Evolutionary conservation across 2,113 vertebrate species (phyloP), one percentile per base, ranked within the genome.

Genomic region (Ammodytes dubius): DNA sequence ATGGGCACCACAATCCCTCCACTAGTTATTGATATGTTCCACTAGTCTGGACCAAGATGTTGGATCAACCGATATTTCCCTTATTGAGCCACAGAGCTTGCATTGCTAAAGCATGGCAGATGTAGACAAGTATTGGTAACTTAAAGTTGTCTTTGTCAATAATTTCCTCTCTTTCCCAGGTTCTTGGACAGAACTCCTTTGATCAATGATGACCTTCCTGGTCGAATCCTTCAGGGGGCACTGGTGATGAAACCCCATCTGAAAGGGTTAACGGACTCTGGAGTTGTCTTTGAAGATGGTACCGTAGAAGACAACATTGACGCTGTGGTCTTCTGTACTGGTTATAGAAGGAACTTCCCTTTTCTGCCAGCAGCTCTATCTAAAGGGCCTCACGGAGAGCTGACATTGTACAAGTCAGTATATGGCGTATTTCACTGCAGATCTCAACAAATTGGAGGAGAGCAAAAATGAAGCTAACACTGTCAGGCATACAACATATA

Each of bases 241-340:
- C 82, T 99, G 42, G 83, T 73, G 45, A 84, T 99, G 76, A 99
- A 97, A 89, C 81, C 95, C 0, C 95, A 97, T 3, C 52, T 99
- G 79, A 90, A 13, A 57, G 88, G 92, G 61, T 97, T 99, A 91
- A 95, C 87, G 0, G 94, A 95, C 37, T 96, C 94, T 0, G 93
- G 93, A 6, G 95, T 95, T 65, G 82, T 96, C 27, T 99, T 99
- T 57, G 96, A 97, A 52, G 97, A 99, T 0, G 95, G 94, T n/a
- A 95, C 95, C 3, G 87, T 50, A 50, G 98, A 98, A 88, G 93
- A 97, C 40, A 90, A 97, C 8, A 89, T 98, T 0, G 96, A 98
- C 12, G 90, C 64, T 0, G 94, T 98, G 35, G 81, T 99, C 57
- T 98, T 99, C 49, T 97, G 98, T 72, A 99, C 98, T 0, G 98